Evolutionary conservation across 1,140 invertebrate species (phyloP).

Genomic region (Cepaea nemoralis): DNA sequence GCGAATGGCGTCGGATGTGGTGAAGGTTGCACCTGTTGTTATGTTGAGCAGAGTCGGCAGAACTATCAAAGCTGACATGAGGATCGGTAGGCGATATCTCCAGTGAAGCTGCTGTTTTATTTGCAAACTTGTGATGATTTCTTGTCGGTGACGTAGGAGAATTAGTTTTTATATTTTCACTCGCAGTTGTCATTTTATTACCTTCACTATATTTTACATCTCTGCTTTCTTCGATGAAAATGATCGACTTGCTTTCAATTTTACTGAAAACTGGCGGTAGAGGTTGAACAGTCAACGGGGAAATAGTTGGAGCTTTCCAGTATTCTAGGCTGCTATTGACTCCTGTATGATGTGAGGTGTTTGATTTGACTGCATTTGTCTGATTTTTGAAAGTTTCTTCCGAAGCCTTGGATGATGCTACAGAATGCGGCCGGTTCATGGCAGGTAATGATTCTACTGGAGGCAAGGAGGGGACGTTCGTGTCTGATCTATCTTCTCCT

Average conservation of each 20-base stretch:
- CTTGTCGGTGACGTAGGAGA: too few species aligned
- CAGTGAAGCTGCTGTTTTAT: too few species aligned
- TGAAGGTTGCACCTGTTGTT: background rate
- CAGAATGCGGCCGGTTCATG: background rate
- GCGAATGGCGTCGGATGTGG: background rate
- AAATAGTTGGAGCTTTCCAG: background rate
- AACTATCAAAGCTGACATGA: background rate
- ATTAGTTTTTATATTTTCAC: too few species aligned
- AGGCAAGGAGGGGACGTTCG: too few species aligned
- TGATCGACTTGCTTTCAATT: background rate
- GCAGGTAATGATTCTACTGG: background rate
- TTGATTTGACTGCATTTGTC: background rate
- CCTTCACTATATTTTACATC: background rate
- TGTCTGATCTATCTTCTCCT: too few species aligned
- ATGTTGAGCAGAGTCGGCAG: background rate
- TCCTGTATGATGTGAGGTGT: background rate
- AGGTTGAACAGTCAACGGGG: background rate
- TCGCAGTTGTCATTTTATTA: background rate
- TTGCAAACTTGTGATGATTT: too few species aligned
- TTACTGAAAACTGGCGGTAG: background rate
- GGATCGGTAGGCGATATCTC: too few species aligned
- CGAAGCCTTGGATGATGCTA: background rate
- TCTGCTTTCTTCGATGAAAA: background rate
- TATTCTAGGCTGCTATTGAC: background rate
- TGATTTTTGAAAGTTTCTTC: background rate